Conservation (phyloP, 92 coral and sea anemone species). For the Plumapathes pennacea region DNA sequence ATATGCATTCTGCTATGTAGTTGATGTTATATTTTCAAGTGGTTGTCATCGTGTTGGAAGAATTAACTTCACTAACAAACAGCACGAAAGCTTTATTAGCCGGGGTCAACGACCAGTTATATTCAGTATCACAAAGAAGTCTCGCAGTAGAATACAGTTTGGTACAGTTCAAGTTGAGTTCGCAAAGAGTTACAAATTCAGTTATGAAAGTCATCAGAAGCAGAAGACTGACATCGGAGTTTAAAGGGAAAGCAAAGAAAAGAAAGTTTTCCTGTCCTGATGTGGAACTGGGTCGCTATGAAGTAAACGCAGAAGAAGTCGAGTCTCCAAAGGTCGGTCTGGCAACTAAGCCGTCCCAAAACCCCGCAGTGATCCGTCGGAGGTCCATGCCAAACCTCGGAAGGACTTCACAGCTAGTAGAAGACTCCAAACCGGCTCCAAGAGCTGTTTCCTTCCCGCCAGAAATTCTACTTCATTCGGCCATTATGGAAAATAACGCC, state of each 20-base stretch:
- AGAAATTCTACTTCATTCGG: slow-evolving; percentile 65
- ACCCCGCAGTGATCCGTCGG: slow-evolving; percentile 24
- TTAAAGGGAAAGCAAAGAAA: slow-evolving; percentile 14
- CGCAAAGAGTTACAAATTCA: too few species aligned
- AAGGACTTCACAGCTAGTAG: too few species aligned
- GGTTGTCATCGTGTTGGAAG: too few species aligned
- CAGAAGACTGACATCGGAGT: background rate
- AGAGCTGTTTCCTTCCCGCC: slow-evolving; percentile 55
- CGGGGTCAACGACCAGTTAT: too few species aligned
- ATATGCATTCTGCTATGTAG: too few species aligned
- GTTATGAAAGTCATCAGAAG: slow-evolving; percentile 24
- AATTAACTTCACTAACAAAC: too few species aligned
- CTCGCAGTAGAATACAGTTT: too few species aligned
- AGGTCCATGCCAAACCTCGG: slow-evolving; percentile 26
- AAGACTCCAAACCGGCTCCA: slow-evolving; percentile 15
- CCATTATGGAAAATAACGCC: slow-evolving; percentile 64
- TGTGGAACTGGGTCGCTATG: slow-evolving; percentile 5
- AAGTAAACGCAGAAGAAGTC: background rate
- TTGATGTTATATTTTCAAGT: too few species aligned
- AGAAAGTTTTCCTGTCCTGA: slow-evolving; percentile 27
- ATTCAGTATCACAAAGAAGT: too few species aligned
- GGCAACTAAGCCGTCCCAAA: slow-evolving; percentile 19
- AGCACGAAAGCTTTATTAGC: too few species aligned
- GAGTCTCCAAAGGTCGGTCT: slow-evolving; percentile 5
- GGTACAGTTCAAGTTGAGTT: too few species aligned